Evolutionary conservation across 2,888 invertebrate species (phyloP).

Genomic region (Scrobipalpa atriplicella): DNA sequence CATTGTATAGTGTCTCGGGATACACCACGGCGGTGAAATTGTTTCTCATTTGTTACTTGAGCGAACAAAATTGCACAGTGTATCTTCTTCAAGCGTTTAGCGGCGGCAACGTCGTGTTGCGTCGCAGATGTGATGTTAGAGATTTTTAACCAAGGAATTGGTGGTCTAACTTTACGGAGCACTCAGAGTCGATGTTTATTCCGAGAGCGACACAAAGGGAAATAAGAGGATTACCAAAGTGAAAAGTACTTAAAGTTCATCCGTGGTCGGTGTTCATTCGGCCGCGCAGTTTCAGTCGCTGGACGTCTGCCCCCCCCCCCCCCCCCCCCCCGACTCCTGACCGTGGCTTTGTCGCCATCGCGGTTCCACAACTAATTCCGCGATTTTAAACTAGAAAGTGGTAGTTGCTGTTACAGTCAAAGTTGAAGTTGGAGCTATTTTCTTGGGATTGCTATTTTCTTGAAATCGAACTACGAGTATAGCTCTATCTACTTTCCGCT

Average conservation of each 20-base stretch:
- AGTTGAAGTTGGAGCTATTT: slow-evolving; percentile 17
- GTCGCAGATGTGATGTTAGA: background rate
- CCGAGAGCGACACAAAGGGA: slow-evolving; percentile 28
- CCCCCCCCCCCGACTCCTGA: background rate
- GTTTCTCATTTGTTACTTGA: slow-evolving; percentile 22
- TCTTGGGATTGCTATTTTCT: slow-evolving; percentile 17
- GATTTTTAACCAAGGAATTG: background rate
- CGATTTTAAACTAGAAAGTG: slow-evolving; percentile 24
- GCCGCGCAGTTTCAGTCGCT: slow-evolving; percentile 19
- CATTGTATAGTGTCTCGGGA: slow-evolving; percentile 11
- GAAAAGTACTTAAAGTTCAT: slow-evolving; percentile 33
- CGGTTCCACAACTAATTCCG: slow-evolving; percentile 21
- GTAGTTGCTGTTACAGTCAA: slow-evolving; percentile 19
- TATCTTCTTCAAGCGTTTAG: slow-evolving; percentile 17
- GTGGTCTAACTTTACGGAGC: slow-evolving; percentile 19
- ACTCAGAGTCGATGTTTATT: slow-evolving; percentile 31
- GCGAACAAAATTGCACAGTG: slow-evolving; percentile 16
- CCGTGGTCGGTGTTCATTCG: slow-evolving; percentile 30
- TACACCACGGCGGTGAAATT: slow-evolving; percentile 16
- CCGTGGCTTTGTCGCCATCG: slow-evolving; percentile 24
- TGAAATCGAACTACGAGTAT: slow-evolving; percentile 15
- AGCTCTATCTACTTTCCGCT: background rate
- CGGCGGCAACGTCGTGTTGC: background rate
- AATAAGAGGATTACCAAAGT: slow-evolving; percentile 35
- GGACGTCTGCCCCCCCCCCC: background rate